Percentiles rank a stretch among this genome's conserved stretches.
Conservation (phyloP, 2,888 invertebrate genomes). For the Standfussiana lucernea region DNA sequence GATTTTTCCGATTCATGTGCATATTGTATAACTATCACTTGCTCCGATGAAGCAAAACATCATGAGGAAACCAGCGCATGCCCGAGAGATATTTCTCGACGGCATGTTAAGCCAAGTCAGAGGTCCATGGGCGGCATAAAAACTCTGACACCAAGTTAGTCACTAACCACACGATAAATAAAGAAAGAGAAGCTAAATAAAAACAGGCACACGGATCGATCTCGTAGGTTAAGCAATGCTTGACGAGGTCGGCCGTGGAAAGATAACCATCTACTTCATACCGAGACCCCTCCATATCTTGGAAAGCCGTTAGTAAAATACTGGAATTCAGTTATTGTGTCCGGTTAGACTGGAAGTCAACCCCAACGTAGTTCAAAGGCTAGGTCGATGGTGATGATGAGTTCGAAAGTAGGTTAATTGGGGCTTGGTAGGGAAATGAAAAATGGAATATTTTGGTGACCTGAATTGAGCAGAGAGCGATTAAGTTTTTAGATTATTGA, state of each 20-base stretch:
- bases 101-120: no score
- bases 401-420: constrained; percentile 26
- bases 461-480: background rate
- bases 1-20: no score
- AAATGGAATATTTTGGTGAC: background rate
- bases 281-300: background rate
- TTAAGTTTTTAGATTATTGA: background rate
- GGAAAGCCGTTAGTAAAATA: background rate
- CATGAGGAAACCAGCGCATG: no score
- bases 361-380: background rate
- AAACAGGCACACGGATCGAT: background rate
- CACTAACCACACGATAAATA: no score
- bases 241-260: background rate
- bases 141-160: no score
- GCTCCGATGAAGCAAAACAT: no score
- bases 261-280: background rate
- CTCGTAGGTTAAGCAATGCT: background rate
- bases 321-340: background rate
- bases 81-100: no score
- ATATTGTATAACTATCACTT: no score
- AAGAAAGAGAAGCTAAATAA: no score
- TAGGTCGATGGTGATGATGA: background rate
- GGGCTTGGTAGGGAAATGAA: background rate
- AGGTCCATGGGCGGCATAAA: no score
- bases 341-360: background rate